Base-by-base conservation (phyloP, 1,140 invertebrate species). In the Cydia amplana region DNA sequence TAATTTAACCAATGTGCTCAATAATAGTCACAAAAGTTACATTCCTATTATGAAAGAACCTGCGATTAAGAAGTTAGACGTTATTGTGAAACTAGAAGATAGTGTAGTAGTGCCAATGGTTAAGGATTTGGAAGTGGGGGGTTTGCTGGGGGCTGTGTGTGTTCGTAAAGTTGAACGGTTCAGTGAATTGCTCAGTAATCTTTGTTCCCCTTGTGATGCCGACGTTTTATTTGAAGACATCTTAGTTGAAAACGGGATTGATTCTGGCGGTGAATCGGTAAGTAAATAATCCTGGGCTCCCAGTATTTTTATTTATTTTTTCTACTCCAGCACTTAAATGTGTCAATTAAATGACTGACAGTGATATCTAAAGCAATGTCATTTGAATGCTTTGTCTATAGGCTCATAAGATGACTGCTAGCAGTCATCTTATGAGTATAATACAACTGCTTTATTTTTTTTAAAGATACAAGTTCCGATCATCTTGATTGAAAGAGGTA, bases 91-190 rank as follows among this genome's bases (percentile, higher is more conserved):
- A 74, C 76, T 87, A 82, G 82, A 87, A 81, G 82, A 83, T 82
- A 85, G 74, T 75, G 80, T 85, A 87, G 87, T 86, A 87, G 90
- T 91, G 89, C 89, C 91, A 92, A 91, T 90, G 83, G 83, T 82
- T 78, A 75, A 86, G 78, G 86, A 88, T 79, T 82, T 82, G 75
- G 87, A 89, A 75, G 83, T 87, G 43, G 82, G 83, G 36, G 87
- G 90, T 9, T 85, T 93, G 73, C 83, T 93, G 75, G 89, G 90
- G 76, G 91, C 88, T 36, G 91, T 91, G 82, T 93, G 91, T 91
- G 90, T 93, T 79, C 87, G 87, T 75, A 91, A 89, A 91, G 91
- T 93, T 79, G 91, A 93, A 84, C 88, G 86, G 75, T 93, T 93
- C 75, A 93, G 91, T 93, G 91, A 93, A 81, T 85, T 93, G 83